phyloP scores from a whole-genome alignment of 2,797 vertebrate genomes.

The Thunnus albacares region DNA sequence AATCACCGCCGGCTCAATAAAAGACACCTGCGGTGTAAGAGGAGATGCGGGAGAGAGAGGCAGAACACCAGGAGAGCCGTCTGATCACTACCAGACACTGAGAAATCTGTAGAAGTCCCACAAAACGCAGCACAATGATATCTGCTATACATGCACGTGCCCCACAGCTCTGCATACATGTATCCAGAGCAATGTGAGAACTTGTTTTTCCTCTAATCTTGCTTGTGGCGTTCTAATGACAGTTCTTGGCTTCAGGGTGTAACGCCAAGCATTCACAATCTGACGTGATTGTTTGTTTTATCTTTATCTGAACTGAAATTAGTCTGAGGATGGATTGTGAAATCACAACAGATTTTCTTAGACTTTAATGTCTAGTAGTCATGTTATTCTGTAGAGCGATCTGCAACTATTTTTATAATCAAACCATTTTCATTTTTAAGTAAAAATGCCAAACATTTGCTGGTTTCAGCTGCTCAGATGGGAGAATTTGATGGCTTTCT shows the following conservation, averaged over 20 bases:
- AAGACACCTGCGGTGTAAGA: conserved; percentile 87
- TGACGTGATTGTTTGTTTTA: conserved; percentile 2
- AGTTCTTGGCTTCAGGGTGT: conserved; percentile 14
- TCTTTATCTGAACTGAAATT: neutral
- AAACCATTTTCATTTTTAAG: too few species aligned
- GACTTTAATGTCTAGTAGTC: neutral
- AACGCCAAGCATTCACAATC: neutral
- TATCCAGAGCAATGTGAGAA: conserved; percentile 37
- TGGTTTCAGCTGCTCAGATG: neutral
- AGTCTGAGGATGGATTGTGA: neutral
- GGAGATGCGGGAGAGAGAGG: conserved; percentile 75
- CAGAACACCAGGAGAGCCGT: conserved; percentile 75
- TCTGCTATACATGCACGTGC: conserved; percentile 51
- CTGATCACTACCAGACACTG: conserved; percentile 85
- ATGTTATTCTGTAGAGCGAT: too few species aligned
- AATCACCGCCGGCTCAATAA: conserved; percentile 85
- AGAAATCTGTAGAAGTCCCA: conserved; percentile 66
- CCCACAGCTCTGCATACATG: conserved; percentile 53
- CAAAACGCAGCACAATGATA: conserved; percentile 51
- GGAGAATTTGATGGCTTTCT: neutral
- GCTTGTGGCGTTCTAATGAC: conserved; percentile 1
- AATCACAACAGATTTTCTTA: neutral
- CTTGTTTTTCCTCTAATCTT: conserved; percentile 42
- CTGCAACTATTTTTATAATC: too few species aligned
- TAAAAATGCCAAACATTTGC: too few species aligned